phyloP scores from a whole-genome alignment of 1,140 invertebrate genomes.

The Hestina assimilis region DNA sequence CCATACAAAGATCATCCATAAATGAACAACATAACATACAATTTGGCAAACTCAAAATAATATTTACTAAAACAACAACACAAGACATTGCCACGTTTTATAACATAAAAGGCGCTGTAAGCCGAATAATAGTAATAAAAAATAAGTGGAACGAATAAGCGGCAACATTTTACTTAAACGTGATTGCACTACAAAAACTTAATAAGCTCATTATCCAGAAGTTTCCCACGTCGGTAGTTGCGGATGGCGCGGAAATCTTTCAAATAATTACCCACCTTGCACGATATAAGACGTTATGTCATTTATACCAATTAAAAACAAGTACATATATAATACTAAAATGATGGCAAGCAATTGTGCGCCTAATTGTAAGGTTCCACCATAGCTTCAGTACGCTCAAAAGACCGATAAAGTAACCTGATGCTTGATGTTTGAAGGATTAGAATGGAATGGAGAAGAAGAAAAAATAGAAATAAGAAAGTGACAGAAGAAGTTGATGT shows the following conservation, averaged over 20 bases:
- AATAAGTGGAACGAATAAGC: constrained; percentile 15
- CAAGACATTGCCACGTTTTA: not conserved
- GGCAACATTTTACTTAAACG: constrained; percentile 17
- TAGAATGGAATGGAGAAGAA: too few species aligned
- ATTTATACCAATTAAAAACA: constrained; percentile 20
- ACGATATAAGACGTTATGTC: constrained; percentile 48
- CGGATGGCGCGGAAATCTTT: constrained; percentile 36
- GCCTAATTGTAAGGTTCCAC: too few species aligned
- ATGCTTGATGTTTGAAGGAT: too few species aligned
- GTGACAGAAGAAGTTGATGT: too few species aligned
- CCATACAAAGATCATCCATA: too few species aligned
- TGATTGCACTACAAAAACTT: constrained; percentile 29
- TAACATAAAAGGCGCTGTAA: not conserved
- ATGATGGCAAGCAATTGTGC: too few species aligned
- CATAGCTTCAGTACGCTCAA: too few species aligned
- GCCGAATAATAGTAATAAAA: constrained; percentile 10
- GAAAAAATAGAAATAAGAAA: too few species aligned
- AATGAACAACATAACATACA: too few species aligned
- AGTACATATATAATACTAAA: too few species aligned
- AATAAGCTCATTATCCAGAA: constrained; percentile 36
- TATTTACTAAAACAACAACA: not conserved
- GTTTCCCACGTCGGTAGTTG: constrained; percentile 39
- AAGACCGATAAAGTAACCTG: too few species aligned
- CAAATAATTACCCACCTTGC: constrained; percentile 31
- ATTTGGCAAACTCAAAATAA: not conserved